phyloP scores from a whole-genome alignment of 2,113 vertebrate genomes.

The Silurus asotus region DNA sequence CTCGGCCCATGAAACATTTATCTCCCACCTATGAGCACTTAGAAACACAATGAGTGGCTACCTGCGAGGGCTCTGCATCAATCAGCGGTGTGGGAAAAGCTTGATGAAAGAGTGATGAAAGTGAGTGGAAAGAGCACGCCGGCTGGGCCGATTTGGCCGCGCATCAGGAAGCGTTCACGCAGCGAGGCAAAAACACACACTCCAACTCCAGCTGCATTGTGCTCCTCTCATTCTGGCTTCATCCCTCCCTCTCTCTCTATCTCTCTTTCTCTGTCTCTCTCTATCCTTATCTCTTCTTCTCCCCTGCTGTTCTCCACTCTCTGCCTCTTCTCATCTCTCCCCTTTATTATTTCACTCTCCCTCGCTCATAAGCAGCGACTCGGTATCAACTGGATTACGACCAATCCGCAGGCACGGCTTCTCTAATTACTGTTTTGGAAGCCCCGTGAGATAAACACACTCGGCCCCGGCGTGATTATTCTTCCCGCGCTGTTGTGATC shows the following conservation, averaged over 20 bases:
- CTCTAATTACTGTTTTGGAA: slow-evolving; percentile 69
- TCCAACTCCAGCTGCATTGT: slow-evolving; percentile 17
- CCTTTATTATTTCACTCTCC: slow-evolving; percentile 10
- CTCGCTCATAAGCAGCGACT: slow-evolving; percentile 20
- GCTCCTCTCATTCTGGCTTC: not conserved
- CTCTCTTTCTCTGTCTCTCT: not conserved
- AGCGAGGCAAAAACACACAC: slow-evolving; percentile 29
- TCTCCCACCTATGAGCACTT: slow-evolving; percentile 69
- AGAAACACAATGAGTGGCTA: slow-evolving; percentile 65
- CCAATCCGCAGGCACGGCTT: slow-evolving; percentile 48
- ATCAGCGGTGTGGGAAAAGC: slow-evolving; percentile 59
- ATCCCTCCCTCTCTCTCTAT: not conserved
- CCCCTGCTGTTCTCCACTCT: not conserved
- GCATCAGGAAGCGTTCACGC: slow-evolving; percentile 41
- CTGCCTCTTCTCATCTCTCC: not conserved
- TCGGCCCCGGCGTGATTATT: slow-evolving; percentile 60
- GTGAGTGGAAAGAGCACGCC: slow-evolving; percentile 33
- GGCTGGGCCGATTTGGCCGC: slow-evolving; percentile 58
- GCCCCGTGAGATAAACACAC: slow-evolving; percentile 59
- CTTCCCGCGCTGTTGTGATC: slow-evolving; percentile 64
- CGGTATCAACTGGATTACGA: slow-evolving; percentile 39
- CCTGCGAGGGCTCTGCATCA: slow-evolving; percentile 60
- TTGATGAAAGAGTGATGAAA: slow-evolving; percentile 61
- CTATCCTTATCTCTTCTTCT: not conserved
- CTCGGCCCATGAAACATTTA: slow-evolving; percentile 69